These are phyloP conservation scores for Cephonodes hylas DNA, from an alignment of 2,888 invertebrate species.

Conservation along the genomic window DNA sequence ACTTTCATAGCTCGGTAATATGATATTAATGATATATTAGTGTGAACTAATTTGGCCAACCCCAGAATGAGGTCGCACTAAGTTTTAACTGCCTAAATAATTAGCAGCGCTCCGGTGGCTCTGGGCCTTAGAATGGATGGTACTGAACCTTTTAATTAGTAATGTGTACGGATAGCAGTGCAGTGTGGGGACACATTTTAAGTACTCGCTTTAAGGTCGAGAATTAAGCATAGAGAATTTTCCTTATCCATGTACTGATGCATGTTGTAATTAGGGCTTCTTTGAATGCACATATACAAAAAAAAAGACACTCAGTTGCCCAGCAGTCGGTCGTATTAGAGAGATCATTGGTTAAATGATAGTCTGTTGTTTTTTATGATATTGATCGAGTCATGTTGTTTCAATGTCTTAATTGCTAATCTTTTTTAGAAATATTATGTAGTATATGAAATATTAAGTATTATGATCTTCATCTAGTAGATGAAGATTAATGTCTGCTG, in stretches of 20 bases:
- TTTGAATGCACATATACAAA: too few relatives aligned
- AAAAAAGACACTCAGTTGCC: too few relatives aligned
- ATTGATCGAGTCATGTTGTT: too few relatives aligned
- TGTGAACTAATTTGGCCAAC: slow-evolving; percentile 57
- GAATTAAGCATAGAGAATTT: background rate
- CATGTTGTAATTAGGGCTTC: background rate
- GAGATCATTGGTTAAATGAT: too few relatives aligned
- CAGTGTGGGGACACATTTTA: background rate
- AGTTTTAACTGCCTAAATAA: slow-evolving; percentile 69
- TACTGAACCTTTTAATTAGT: background rate
- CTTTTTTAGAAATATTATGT: too few relatives aligned
- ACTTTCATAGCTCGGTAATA: slow-evolving; percentile 33
- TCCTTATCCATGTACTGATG: background rate
- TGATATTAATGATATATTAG: slow-evolving; percentile 56
- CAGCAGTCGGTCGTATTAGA: too few relatives aligned
- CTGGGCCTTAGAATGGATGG: background rate
- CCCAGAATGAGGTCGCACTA: slow-evolving; percentile 55
- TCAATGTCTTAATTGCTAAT: too few relatives aligned
- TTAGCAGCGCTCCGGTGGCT: slow-evolving; percentile 44
- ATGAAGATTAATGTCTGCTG: too few relatives aligned
- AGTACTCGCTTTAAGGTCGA: background rate
- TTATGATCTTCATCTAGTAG: too few relatives aligned
- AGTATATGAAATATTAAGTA: too few relatives aligned
- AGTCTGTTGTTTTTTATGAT: too few relatives aligned
- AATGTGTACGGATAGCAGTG: background rate